phyloP scores from a whole-genome alignment of 2,113 vertebrate species.

The Neolamprologus longior region DNA sequence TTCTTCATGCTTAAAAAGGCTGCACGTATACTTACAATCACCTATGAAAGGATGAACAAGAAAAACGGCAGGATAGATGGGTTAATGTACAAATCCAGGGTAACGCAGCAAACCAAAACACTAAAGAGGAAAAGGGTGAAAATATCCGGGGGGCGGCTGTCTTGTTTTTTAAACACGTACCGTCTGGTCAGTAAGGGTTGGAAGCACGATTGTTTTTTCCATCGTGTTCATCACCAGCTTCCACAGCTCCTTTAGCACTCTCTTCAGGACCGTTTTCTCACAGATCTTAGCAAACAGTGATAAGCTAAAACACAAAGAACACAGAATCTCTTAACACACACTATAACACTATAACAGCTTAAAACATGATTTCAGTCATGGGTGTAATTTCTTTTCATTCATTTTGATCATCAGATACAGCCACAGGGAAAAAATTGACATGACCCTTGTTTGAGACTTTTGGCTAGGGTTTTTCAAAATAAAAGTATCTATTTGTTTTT shows the following conservation, averaged over 20 bases:
- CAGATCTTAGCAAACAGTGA: slow-evolving; percentile 97
- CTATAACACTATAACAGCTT: not conserved
- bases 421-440: not conserved
- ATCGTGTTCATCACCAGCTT: slow-evolving; percentile 98
- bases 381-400: not conserved
- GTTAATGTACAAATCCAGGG: slow-evolving; percentile 6
- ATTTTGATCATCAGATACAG: not conserved
- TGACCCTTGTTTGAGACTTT: not conserved
- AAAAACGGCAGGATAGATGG: slow-evolving; percentile 22
- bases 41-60: slow-evolving; percentile 33
- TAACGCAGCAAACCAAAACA: not conserved
- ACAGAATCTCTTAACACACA: slow-evolving; percentile 15
- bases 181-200: slow-evolving; percentile 90
- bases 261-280: slow-evolving; percentile 95
- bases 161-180: slow-evolving; percentile 61
- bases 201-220: slow-evolving; percentile 95
- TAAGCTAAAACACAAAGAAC: slow-evolving; percentile 71
- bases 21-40: slow-evolving; percentile 59
- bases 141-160: not conserved
- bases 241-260: slow-evolving; percentile 96
- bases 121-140: not conserved
- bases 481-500: not conserved
- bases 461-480: not conserved
- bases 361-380: not conserved
- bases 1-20: slow-evolving; percentile 37